These are phyloP conservation scores for Sciurus niger DNA, from an alignment of 2,113 vertebrate genomes.

Conservation along the genomic window DNA sequence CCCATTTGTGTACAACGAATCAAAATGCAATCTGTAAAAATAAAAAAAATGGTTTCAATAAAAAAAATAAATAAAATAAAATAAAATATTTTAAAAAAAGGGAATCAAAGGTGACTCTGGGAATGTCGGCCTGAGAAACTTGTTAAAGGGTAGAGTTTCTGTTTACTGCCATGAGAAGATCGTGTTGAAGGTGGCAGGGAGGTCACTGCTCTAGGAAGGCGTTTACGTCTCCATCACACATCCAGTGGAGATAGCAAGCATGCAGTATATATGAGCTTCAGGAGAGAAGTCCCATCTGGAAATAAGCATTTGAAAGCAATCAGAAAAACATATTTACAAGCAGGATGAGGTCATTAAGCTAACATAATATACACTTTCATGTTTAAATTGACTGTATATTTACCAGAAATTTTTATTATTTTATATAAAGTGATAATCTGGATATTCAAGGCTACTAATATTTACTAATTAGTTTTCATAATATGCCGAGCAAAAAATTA, in stretches of 20 bases:
- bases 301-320: conserved; percentile 20
- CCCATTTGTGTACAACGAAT: no score
- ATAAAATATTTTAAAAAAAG: neutral
- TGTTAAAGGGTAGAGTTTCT: neutral
- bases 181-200: neutral
- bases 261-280: neutral
- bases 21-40: no score
- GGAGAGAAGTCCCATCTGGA: neutral
- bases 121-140: neutral
- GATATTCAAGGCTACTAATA: neutral
- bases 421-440: neutral
- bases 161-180: neutral
- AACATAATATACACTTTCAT: neutral
- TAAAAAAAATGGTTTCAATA: no score
- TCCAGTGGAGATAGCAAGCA: neutral
- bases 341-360: neutral
- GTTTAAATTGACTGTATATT: neutral
- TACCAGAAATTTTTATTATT: conserved; percentile 40
- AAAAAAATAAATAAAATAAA: no score
- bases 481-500: neutral
- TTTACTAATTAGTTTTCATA: neutral
- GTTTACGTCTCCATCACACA: neutral
- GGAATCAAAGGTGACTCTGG: neutral
- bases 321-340: conserved; percentile 3
- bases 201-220: neutral